phyloP scores from a whole-genome alignment of 2,888 invertebrate genomes.

The Agriopis leucophaearia region DNA sequence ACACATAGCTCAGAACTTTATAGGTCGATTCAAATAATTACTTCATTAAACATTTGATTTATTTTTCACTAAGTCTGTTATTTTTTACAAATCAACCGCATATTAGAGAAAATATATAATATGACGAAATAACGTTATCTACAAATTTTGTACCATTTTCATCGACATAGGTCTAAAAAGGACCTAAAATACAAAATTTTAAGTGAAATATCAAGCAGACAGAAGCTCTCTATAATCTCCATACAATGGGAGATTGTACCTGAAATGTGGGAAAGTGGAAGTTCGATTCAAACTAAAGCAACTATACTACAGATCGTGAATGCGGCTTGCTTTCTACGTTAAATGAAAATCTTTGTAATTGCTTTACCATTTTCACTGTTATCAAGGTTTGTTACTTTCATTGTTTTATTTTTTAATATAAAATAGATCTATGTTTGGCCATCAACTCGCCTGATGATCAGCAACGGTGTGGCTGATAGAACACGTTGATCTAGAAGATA shows the following conservation, averaged over 20 bases:
- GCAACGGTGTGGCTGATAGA: no score
- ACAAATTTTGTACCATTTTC: neutral
- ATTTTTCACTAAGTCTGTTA: no score
- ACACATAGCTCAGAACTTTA: no score
- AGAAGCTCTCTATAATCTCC: slow-evolving; percentile 51
- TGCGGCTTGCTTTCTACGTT: slow-evolving; percentile 38
- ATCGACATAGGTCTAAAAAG: neutral
- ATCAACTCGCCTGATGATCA: no score
- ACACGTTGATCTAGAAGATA: no score
- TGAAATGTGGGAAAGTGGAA: slow-evolving; percentile 54
- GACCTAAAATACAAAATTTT: slow-evolving; percentile 31
- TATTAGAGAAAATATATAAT: no score
- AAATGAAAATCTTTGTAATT: slow-evolving; percentile 39
- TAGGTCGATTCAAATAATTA: no score
- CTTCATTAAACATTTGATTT: no score
- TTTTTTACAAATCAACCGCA: no score
- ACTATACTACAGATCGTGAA: slow-evolving; percentile 35
- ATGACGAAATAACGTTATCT: neutral
- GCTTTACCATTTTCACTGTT: slow-evolving; percentile 18
- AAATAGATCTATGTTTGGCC: no score
- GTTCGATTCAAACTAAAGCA: slow-evolving; percentile 30
- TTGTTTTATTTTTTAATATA: no score
- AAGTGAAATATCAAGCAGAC: slow-evolving; percentile 46
- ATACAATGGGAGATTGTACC: slow-evolving; percentile 58
- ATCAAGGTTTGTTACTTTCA: neutral